These are phyloP conservation scores for Agrotis clavis DNA, from an alignment of 2,888 invertebrate species.

Conservation along the genomic window DNA sequence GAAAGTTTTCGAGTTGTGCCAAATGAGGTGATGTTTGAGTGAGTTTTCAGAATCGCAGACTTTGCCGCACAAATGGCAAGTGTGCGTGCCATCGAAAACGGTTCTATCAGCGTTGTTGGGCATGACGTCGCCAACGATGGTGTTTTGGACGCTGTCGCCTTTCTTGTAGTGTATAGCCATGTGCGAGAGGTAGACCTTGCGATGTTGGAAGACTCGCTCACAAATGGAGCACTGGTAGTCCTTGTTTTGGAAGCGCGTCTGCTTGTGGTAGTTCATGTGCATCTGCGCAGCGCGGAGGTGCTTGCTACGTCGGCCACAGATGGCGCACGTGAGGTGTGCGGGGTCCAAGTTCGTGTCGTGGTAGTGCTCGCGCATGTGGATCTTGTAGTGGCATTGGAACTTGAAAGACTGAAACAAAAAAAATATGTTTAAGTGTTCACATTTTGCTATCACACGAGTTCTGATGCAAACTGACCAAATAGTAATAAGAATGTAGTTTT, in stretches of 20 bases:
- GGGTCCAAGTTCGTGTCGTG: constrained; percentile 84
- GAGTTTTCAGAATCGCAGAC: constrained; percentile 85
- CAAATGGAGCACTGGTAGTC: constrained; percentile 89
- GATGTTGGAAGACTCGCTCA: constrained; percentile 84
- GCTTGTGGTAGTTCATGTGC: constrained; percentile 89
- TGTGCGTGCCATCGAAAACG: constrained; percentile 77
- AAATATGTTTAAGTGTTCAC: constrained; percentile 2
- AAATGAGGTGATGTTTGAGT: constrained; percentile 84
- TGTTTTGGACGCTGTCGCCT: constrained; percentile 84
- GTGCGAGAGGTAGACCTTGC: constrained; percentile 86
- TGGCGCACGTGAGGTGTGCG: constrained; percentile 81
- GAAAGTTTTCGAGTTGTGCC: constrained; percentile 87
- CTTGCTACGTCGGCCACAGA: constrained; percentile 87
- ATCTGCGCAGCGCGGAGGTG: constrained; percentile 87
- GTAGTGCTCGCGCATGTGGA: constrained; percentile 88
- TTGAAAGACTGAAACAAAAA: constrained; percentile 81
- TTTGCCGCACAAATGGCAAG: constrained; percentile 87
- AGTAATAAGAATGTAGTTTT: background rate
- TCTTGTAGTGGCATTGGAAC: constrained; percentile 85
- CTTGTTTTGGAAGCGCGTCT: constrained; percentile 86
- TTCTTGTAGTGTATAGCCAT: constrained; percentile 88
- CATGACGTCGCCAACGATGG: constrained; percentile 76
- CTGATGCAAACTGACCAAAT: background rate
- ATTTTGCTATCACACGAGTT: background rate
- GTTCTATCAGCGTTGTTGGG: constrained; percentile 70